These are phyloP conservation scores for Linnaemya vulpina DNA, from an alignment of 2,888 invertebrate species.

Conservation along the genomic window DNA sequence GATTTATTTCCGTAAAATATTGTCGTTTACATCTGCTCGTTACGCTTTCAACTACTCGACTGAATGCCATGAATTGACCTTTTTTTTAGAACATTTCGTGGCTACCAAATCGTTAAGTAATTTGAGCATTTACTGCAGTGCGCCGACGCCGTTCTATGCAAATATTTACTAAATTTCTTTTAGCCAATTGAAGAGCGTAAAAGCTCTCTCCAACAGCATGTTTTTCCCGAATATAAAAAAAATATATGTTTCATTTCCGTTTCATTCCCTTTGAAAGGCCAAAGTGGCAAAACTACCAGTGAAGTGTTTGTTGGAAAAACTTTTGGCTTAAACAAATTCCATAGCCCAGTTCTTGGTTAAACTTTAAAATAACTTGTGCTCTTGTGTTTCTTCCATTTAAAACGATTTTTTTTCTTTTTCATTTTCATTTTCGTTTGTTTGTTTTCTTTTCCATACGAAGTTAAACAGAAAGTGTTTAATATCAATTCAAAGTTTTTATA, in stretches of 20 bases:
- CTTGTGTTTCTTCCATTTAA: not conserved
- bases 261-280: not conserved
- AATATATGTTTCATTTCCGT: not conserved
- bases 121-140: not conserved
- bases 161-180: not conserved
- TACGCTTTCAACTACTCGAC: constrained; percentile 67
- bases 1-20: constrained; percentile 44
- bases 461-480: not conserved
- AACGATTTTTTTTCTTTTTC: not conserved
- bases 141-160: constrained; percentile 20
- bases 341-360: constrained; percentile 2
- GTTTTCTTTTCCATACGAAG: not conserved
- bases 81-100: constrained; percentile 43
- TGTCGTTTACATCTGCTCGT: constrained; percentile 49
- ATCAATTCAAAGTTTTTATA: not conserved
- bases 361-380: not conserved
- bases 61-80: constrained; percentile 27
- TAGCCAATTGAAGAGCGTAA: not conserved
- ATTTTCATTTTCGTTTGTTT: not conserved
- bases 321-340: not conserved
- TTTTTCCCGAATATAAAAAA: not conserved
- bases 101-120: not conserved
- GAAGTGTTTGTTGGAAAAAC: constrained; percentile 6
- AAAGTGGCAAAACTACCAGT: constrained; percentile 6
- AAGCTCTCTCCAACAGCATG: constrained; percentile 25